These are phyloP conservation scores for Crepidodera aurea DNA, from an alignment of 2,888 invertebrate species.

Conservation along the genomic window DNA sequence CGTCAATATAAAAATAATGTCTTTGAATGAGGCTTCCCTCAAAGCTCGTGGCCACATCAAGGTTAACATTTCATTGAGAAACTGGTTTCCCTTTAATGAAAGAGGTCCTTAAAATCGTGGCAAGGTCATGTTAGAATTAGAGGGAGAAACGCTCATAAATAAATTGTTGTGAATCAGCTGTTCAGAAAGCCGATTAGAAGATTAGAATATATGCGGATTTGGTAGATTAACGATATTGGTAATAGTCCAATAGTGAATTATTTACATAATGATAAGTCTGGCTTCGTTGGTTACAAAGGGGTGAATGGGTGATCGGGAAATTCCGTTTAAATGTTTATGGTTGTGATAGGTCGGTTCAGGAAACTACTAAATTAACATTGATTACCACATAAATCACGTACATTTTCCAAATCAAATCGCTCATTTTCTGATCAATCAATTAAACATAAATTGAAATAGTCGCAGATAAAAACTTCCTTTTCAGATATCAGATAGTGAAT, in stretches of 20 bases:
- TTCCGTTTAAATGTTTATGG: conserved; percentile 7
- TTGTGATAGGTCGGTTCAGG: conserved; percentile 10
- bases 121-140: conserved; percentile 32
- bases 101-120: conserved; percentile 33
- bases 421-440: too few relatives aligned
- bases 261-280: conserved; percentile 23
- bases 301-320: conserved; percentile 5
- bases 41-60: conserved; percentile 24
- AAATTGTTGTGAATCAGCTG: conserved; percentile 35
- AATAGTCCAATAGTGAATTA: conserved; percentile 17
- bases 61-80: conserved; percentile 36
- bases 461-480: too few relatives aligned
- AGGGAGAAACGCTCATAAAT: conserved; percentile 29
- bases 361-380: background rate
- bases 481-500: too few relatives aligned
- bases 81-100: conserved; percentile 32
- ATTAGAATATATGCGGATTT: conserved; percentile 29
- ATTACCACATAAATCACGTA: too few relatives aligned
- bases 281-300: background rate
- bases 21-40: conserved; percentile 27
- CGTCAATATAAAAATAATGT: conserved; percentile 34
- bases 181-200: conserved; percentile 28
- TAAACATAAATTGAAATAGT: too few relatives aligned
- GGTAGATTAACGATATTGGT: conserved; percentile 26
- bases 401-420: too few relatives aligned